These are phyloP conservation scores for Oscheius sp. DNA, from an alignment of 2,888 invertebrate genomes.

Conservation along the genomic window DNA sequence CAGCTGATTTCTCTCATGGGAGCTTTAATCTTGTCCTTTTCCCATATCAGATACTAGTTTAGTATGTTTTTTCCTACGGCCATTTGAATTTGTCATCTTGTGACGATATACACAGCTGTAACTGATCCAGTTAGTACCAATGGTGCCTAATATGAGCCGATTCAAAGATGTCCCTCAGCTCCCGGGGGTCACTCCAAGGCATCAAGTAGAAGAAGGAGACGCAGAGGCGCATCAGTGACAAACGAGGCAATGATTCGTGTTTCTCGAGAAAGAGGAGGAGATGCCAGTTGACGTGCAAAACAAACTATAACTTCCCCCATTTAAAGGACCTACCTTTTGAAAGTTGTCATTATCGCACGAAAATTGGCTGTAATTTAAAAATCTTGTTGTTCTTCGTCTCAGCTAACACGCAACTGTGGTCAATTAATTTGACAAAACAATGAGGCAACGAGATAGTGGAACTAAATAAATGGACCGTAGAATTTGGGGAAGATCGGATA, in stretches of 20 bases:
- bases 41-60: too few species aligned
- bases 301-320: slow-evolving; percentile 2
- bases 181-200: slow-evolving; percentile 30
- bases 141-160: slow-evolving; percentile 33
- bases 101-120: background rate
- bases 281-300: slow-evolving; percentile 23
- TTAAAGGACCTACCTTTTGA: background rate
- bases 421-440: slow-evolving; percentile 9
- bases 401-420: background rate
- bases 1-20: too few species aligned
- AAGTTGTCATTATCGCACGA: background rate
- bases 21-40: too few species aligned
- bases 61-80: too few species aligned
- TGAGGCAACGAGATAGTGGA: background rate
- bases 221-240: slow-evolving; percentile 37
- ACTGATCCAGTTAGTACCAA: slow-evolving; percentile 32
- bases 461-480: slow-evolving; percentile 5
- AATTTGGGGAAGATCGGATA: slow-evolving; percentile 16
- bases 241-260: slow-evolving; percentile 38
- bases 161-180: slow-evolving; percentile 33
- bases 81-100: too few species aligned
- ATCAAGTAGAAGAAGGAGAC: slow-evolving; percentile 22
- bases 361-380: background rate
- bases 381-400: background rate
- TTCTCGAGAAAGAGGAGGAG: slow-evolving; percentile 28